Evolutionary conservation across 2,113 vertebrate genomes (phyloP).

Genomic region (Gracilinanus agilis): DNA sequence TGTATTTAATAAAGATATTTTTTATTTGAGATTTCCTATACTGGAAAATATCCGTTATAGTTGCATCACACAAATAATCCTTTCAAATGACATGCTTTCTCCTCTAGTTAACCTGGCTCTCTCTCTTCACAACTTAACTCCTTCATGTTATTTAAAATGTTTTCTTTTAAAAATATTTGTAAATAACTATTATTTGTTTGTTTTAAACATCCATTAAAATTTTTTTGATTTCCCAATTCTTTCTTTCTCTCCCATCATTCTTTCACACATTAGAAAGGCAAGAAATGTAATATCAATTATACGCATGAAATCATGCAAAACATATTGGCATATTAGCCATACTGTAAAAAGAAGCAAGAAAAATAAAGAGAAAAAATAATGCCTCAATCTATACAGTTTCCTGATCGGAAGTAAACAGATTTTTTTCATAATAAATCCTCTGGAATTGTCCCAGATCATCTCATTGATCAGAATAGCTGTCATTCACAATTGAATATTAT

Average conservation of each 20-base stretch:
- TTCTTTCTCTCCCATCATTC: not conserved
- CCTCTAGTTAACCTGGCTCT: not conserved
- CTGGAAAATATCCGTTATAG: too few species aligned
- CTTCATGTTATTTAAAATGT: too few species aligned
- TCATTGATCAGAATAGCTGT: not conserved
- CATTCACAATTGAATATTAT: not conserved
- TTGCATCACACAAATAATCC: too few species aligned
- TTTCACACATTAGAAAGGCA: not conserved
- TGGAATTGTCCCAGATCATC: not conserved
- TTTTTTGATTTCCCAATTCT: not conserved
- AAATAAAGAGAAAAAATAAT: too few species aligned
- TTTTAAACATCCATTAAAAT: not conserved
- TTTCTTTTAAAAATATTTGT: not conserved
- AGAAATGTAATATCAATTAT: not conserved
- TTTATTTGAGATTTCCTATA: too few species aligned
- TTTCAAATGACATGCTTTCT: not conserved
- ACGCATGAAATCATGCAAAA: too few species aligned
- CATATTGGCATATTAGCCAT: too few species aligned
- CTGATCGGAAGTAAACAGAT: too few species aligned
- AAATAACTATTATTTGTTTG: not conserved
- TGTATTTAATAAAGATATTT: too few species aligned
- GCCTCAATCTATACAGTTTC: too few species aligned
- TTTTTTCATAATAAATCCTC: too few species aligned
- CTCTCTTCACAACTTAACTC: not conserved
- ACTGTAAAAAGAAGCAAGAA: too few species aligned